A percentile compares a stretch with the other conserved stretches of the same genome.
phyloP scores from a whole-genome alignment of 1,140 invertebrate genomes.

The Drosophila lini region DNA sequence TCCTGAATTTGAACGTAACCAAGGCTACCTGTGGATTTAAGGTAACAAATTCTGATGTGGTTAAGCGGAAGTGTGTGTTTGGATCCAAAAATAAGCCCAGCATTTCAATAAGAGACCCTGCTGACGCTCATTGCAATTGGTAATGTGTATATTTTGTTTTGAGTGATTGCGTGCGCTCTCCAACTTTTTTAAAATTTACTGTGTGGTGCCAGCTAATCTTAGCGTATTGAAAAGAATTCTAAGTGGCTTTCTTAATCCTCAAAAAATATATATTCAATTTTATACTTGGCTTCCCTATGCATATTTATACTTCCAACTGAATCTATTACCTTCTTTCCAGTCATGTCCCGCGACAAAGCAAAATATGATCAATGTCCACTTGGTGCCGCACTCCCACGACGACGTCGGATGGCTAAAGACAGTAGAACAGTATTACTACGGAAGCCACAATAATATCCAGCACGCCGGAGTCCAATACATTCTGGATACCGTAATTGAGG shows the following conservation, averaged over 20 bases:
- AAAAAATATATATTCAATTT: too few species aligned
- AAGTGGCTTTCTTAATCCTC: not conserved
- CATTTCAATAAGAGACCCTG: not conserved
- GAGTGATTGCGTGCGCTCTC: not conserved
- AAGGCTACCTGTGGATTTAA: constrained; percentile 59
- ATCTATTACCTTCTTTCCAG: constrained; percentile 81
- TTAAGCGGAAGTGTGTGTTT: not conserved
- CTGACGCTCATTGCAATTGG: not conserved
- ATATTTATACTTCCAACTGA: not conserved
- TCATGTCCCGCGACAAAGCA: constrained; percentile 86
- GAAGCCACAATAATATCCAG: constrained; percentile 89
- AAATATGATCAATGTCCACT: constrained; percentile 91
- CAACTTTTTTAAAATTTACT: too few species aligned
- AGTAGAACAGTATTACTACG: constrained; percentile 96
- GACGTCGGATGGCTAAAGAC: constrained; percentile 98
- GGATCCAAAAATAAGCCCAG: not conserved
- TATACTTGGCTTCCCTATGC: not conserved
- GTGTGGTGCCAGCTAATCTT: too few species aligned
- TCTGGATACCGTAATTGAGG: constrained; percentile 93
- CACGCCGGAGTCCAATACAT: constrained; percentile 95
- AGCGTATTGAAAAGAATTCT: too few species aligned
- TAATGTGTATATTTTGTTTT: not conserved
- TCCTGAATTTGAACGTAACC: constrained; percentile 13
- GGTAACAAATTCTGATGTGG: constrained; percentile 25
- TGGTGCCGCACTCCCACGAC: constrained; percentile 93